Percentiles rank a stretch among this genome's conserved stretches.
These are phyloP conservation scores for Cabera pusaria DNA, from an alignment of 2,888 invertebrate species.

Conservation along the genomic window DNA sequence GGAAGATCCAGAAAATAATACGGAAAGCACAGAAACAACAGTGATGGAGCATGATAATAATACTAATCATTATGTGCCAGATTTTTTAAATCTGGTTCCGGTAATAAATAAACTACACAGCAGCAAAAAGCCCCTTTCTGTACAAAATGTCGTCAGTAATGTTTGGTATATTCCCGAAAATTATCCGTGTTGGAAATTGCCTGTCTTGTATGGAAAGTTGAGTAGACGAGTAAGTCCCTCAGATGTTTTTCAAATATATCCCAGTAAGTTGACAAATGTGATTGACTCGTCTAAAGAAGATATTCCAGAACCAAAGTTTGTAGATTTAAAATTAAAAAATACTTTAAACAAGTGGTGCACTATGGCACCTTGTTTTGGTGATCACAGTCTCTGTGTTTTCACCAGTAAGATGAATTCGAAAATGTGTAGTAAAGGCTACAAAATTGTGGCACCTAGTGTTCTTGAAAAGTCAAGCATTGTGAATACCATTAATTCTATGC, in stretches of 20 bases:
- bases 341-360: constrained; percentile 65
- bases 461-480: constrained; percentile 54
- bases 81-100: constrained; percentile 60
- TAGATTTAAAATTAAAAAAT: constrained; percentile 22
- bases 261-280: constrained; percentile 51
- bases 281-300: constrained; percentile 27
- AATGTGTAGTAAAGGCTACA: constrained; percentile 53
- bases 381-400: constrained; percentile 72
- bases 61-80: constrained; percentile 32
- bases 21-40: too few relatives aligned
- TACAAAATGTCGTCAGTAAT: constrained; percentile 12
- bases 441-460: constrained; percentile 47
- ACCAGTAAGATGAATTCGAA: constrained; percentile 42
- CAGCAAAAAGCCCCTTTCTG: constrained; percentile 4
- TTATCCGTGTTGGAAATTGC: constrained; percentile 68
- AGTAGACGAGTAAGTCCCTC: constrained; percentile 31
- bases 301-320: constrained; percentile 7
- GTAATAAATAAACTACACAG: constrained; percentile 37
- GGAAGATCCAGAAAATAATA: constrained; percentile 2
- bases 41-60: constrained; percentile 23
- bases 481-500: constrained; percentile 69
- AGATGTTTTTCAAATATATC: constrained; percentile 53
- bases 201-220: constrained; percentile 58
- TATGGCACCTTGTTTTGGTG: constrained; percentile 65
- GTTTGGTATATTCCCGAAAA: constrained; percentile 67